Evolutionary conservation across 2,888 invertebrate species (phyloP), one percentile per base, ranked within the genome.

Genomic region (Saturnia japonica): DNA sequence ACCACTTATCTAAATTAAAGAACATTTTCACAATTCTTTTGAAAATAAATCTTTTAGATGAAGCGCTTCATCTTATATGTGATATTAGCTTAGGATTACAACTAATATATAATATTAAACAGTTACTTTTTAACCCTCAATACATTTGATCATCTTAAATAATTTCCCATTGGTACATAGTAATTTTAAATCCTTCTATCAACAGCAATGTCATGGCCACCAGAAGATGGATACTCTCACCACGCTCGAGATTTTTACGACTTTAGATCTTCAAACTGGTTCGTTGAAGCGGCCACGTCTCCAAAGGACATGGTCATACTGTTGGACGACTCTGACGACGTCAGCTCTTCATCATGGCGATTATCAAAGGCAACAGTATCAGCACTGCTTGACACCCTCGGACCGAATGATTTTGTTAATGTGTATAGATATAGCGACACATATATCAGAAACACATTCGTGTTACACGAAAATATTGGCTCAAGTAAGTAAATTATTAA

Each of bases 381-480:
- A 71, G 97, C 97, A 22, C 96, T 99, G 73, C 94, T 99, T 75
- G 98, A 99, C 78, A 99, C 99, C 0, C 95, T 99, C 8, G 98
- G 98, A 1, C 98, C 99, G 77, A 97, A 99, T 86, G 99, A 99
- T 90, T 99, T 97, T 87, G 98, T 99, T 70, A 99, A 99, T 86
- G 96, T 99, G 68, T 97, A 97, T 83, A 96, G 97, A 87, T 99
- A 99, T 90, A 96, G 98, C 62, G 97, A 98, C 70, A 94, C 95
- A 0, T n/a, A 96, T 97, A 0, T 95, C 96, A 67, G 98, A 98
- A 75, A 95, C 98, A 11, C 97, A 99, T 75, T 96, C 96, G 0
- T 99, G 99, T 85, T 99, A 98, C 86, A 97, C 97, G 83, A 97
- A 98, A 84, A 96, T 97, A 78, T 95, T 99, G 80, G 97, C 99